Conservation (phyloP, 2,113 vertebrate species). For the Myiozetetes cayanensis region DNA sequence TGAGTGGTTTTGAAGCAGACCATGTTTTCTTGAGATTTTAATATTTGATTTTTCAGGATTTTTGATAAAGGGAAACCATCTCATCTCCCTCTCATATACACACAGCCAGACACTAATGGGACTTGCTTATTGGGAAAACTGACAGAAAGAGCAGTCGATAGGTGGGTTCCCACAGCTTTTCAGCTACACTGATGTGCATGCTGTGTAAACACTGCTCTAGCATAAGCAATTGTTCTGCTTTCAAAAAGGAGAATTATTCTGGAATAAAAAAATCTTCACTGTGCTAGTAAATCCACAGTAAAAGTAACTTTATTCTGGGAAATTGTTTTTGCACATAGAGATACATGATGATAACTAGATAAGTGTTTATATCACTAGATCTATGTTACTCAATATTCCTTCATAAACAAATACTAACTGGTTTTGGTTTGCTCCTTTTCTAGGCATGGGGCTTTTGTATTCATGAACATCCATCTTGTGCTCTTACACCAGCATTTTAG, state of each 20-base stretch:
- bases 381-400: background rate
- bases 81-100: background rate
- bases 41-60: background rate
- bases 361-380: background rate
- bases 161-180: background rate
- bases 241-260: background rate
- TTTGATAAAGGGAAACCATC: background rate
- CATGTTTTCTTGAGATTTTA: background rate
- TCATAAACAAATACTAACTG: background rate
- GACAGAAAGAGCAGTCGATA: background rate
- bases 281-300: background rate
- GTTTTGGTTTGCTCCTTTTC: background rate
- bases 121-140: background rate
- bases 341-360: background rate
- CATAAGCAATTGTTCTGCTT: background rate
- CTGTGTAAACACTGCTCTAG: background rate
- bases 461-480: background rate
- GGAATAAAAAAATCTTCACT: background rate
- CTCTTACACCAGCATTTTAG: background rate
- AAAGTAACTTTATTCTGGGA: background rate
- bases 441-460: background rate
- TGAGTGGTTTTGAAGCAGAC: background rate
- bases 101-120: background rate
- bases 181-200: rapidly evolving
- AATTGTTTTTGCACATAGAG: background rate